Base-by-base conservation (phyloP, 2,888 invertebrate species). In the Eristalis tenax region DNA sequence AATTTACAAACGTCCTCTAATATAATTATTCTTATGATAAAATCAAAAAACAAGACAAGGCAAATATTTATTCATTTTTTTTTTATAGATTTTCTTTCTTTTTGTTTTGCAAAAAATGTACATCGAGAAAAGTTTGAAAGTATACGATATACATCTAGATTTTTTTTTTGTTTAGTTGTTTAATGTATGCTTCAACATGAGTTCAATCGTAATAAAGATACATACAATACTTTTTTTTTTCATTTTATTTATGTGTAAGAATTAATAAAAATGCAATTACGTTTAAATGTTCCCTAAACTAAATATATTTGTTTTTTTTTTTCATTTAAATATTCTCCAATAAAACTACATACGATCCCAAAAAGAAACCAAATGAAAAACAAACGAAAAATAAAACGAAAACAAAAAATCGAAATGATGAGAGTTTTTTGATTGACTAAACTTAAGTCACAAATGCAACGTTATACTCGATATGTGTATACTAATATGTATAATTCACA, bases 391-490 rank as follows among this genome's bases (percentile, higher is more conserved):
- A 35, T 10, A 32, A 32, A 32, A 32, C n/a, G 4, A 43, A 40
- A 15, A 2, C 15, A n/a, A 43, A 2, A 43, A 50, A 50, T 50
- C 6, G 18, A 18, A 50, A 50, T 18, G 4, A n/a, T 18, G 11
- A 59, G 4, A 59, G 11, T 26, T 26, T 26, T 26, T 26, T 26
- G 26, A 79, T 83, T 87, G n/a, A 56, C 50, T 83, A 87, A 87
- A 76, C 76, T 80, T 69, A 66, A 76, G 75, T 70, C 79, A 85
- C 75, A 85, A 85, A 85, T 85, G 76, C 79, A 83, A 87, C 65
- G 43, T 78, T 59, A 59, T 82, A 63, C 79, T 78, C 82, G 78
- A 82, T 82, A 86, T 82, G 74, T 86, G 82, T 86, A 86, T 75
- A 86, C 82, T 78, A 66, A 68, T 81, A 76, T 66, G 61, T 73